Evolutionary conservation across 2,888 invertebrate genomes (phyloP).

Genomic region (Cancer borealis): DNA sequence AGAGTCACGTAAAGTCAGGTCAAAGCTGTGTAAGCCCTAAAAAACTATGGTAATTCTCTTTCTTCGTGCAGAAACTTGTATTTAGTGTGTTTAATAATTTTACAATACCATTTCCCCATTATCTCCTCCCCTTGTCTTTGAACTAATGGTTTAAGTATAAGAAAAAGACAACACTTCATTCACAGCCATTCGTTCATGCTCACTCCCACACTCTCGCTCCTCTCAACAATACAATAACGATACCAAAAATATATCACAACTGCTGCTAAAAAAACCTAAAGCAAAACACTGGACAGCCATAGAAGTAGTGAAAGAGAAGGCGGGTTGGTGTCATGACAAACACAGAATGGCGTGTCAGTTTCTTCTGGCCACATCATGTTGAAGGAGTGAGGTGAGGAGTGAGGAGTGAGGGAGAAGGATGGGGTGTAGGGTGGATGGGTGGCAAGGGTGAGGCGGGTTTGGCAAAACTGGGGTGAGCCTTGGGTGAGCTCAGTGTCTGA

Average conservation of each 20-base stretch:
- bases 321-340: conserved; percentile 1
- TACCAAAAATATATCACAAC: background rate
- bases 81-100: no score
- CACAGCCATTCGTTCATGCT: background rate
- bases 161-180: background rate
- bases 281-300: background rate
- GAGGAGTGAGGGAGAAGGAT: background rate
- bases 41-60: background rate
- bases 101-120: background rate
- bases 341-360: conserved; percentile 17
- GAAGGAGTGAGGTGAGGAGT: conserved; percentile 19
- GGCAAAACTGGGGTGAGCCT: conserved; percentile 26
- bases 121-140: background rate
- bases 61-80: background rate
- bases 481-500: conserved; percentile 10
- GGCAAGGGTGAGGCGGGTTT: background rate
- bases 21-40: conserved; percentile 38
- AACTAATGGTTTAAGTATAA: background rate
- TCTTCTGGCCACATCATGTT: background rate
- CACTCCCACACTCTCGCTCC: background rate
- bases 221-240: background rate
- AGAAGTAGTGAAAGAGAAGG: background rate
- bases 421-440: background rate
- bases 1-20: background rate
- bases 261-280: conserved; percentile 7